A percentile compares a stretch with the other conserved stretches of the same genome.
phyloP scores from a whole-genome alignment of 2,888 invertebrate species.

The Calameuta idolon region DNA sequence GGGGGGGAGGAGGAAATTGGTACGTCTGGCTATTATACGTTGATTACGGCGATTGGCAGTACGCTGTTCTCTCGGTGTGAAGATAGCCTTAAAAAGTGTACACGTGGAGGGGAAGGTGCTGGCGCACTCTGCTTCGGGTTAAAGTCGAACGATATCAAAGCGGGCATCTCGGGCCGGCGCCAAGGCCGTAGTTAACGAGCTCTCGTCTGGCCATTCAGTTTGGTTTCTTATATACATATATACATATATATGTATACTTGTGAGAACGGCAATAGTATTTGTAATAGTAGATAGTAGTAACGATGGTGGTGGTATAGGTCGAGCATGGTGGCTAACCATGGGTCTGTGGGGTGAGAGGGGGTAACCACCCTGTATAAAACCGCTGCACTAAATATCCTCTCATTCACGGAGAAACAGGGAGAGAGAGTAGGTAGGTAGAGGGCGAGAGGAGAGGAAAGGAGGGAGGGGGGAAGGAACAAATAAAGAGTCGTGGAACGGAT shows the following conservation, averaged over 20 bases:
- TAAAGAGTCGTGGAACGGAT: background rate
- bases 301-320: background rate
- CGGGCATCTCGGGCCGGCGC: constrained; percentile 55
- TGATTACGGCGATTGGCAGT: background rate
- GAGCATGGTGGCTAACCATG: background rate
- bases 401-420: background rate
- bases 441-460: background rate
- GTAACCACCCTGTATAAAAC: background rate
- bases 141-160: constrained; percentile 50
- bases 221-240: constrained; percentile 8
- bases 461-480: background rate
- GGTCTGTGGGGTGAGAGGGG: background rate
- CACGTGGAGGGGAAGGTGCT: constrained; percentile 17
- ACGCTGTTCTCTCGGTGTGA: background rate
- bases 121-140: constrained; percentile 16
- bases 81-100: background rate
- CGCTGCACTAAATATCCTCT: constrained; percentile 10
- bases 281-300: background rate
- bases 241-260: background rate
- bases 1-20: background rate
- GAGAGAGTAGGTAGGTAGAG: background rate
- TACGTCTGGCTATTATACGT: background rate
- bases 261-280: background rate
- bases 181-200: constrained; percentile 60
- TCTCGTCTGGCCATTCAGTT: constrained; percentile 51